Evolutionary conservation across 2,797 vertebrate genomes (phyloP).

Genomic region (Pyrocephalus nanus): DNA sequence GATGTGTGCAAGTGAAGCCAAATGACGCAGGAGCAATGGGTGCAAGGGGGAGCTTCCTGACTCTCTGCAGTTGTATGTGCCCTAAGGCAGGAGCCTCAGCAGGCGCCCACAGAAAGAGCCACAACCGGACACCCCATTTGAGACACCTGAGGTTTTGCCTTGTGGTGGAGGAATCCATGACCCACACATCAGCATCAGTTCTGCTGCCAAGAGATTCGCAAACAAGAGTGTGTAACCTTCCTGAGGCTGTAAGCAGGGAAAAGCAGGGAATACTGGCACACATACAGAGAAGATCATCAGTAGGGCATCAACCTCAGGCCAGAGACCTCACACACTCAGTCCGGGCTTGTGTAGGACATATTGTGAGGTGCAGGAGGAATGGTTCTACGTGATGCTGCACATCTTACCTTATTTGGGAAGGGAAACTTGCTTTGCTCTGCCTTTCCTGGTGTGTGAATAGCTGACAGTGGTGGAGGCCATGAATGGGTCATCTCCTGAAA

Average conservation of each 20-base stretch:
- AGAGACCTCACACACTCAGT: background rate
- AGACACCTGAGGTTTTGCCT: background rate
- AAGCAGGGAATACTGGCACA: background rate
- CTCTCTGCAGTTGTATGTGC: background rate
- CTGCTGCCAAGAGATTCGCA: background rate
- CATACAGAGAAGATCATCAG: background rate
- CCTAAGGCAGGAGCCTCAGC: background rate
- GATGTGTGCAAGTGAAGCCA: background rate
- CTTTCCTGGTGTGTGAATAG: slow-evolving; percentile 86
- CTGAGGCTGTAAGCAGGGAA: background rate
- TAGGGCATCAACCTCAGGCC: fast-evolving
- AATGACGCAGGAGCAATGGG: background rate
- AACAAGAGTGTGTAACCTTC: background rate
- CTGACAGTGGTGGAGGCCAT: slow-evolving; percentile 83
- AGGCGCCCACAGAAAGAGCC: background rate
- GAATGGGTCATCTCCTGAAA: slow-evolving; percentile 93
- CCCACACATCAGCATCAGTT: background rate
- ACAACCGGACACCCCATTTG: background rate
- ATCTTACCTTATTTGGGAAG: slow-evolving; percentile 87
- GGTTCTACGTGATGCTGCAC: background rate
- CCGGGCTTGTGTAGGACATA: background rate
- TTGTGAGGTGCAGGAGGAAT: background rate
- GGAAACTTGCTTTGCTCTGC: slow-evolving; percentile 84
- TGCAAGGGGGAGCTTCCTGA: background rate
- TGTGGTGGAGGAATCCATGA: background rate